phyloP scores from a whole-genome alignment of 2,797 vertebrate genomes.

The Chaetodon trifasciatus region DNA sequence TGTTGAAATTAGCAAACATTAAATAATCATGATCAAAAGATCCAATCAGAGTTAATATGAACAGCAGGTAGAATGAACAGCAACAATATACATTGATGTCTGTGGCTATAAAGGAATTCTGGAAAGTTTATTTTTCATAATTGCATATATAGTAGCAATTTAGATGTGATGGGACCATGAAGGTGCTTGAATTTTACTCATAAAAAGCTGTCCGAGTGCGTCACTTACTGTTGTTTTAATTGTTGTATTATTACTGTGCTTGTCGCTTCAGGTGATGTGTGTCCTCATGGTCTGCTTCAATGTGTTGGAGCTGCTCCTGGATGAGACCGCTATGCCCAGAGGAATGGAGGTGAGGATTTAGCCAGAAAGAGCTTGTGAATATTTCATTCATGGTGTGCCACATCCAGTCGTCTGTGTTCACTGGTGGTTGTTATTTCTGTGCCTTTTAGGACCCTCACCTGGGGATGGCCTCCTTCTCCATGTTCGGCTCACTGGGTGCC shows the following conservation, averaged over 20 bases:
- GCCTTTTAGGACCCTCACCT: slow-evolving; percentile 89
- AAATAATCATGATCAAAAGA: too few species aligned
- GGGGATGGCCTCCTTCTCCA: slow-evolving; percentile 95
- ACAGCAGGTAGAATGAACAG: too few species aligned
- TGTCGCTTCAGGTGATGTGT: slow-evolving; percentile 89
- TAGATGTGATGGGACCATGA: too few species aligned
- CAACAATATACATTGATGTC: too few species aligned
- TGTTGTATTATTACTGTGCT: not conserved
- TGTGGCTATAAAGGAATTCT: too few species aligned
- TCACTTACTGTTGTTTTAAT: not conserved
- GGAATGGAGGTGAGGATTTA: slow-evolving; percentile 92
- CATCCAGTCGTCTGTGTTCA: not conserved
- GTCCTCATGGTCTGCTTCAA: slow-evolving; percentile 96
- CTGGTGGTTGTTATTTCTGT: slow-evolving; percentile 7
- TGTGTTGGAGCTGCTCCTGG: slow-evolving; percentile 94
- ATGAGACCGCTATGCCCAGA: slow-evolving; percentile 95
- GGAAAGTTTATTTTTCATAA: too few species aligned
- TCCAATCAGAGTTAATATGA: too few species aligned
- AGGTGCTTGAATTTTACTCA: too few species aligned
- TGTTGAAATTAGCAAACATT: too few species aligned
- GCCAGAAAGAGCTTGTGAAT: not conserved
- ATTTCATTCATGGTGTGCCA: not conserved
- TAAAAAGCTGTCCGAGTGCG: too few species aligned
- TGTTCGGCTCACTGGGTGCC: slow-evolving; percentile 96
- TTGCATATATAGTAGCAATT: too few species aligned